phyloP scores from a whole-genome alignment of 2,797 vertebrate species.

The Anniella stebbinsi region DNA sequence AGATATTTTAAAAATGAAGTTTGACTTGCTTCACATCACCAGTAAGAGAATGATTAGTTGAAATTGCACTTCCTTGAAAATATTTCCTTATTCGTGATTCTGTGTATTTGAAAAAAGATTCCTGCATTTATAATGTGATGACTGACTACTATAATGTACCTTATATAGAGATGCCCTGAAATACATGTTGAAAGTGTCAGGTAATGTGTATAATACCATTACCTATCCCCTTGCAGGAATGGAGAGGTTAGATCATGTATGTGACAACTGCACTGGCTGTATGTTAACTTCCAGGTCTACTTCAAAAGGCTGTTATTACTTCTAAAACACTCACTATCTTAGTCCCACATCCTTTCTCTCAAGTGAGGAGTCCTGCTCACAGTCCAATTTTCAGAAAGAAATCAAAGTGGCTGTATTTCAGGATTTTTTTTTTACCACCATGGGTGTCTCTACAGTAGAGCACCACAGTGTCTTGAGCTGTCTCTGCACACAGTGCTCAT shows the following conservation, averaged over 20 bases:
- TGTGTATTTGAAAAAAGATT: not conserved
- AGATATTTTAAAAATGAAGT: not conserved
- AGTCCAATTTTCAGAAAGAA: not conserved
- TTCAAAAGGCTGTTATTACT: not conserved
- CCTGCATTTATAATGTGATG: not conserved
- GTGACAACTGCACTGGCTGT: not conserved
- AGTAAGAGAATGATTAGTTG: not conserved
- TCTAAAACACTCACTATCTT: not conserved
- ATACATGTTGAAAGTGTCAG: not conserved
- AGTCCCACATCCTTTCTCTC: not conserved
- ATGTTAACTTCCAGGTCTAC: not conserved
- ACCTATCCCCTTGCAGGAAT: not conserved
- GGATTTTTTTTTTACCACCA: not conserved
- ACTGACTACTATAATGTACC: not conserved
- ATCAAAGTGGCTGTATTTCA: not conserved
- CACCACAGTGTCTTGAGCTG: not conserved
- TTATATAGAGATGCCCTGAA: not conserved
- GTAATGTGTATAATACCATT: not conserved
- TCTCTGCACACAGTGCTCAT: not conserved
- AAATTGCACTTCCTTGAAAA: not conserved
- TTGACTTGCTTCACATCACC: not conserved
- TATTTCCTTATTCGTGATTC: not conserved
- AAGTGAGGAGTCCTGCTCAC: not conserved
- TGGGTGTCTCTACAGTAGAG: not conserved
- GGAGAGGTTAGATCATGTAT: not conserved